Evolutionary conservation across 1,140 invertebrate species (phyloP).

Genomic region (Oryzaephilus surinamensis): DNA sequence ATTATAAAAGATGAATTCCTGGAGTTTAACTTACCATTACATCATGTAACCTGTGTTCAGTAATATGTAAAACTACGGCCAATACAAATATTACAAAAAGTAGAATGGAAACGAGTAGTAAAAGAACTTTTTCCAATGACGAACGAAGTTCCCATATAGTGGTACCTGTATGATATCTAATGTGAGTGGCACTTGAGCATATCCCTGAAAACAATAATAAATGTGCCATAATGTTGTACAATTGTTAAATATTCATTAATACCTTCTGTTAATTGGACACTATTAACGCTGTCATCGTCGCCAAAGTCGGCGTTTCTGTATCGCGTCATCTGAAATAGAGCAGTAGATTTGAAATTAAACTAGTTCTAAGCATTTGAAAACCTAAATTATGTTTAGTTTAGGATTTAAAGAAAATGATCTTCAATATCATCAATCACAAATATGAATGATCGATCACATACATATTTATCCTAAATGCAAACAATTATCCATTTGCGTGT

Average conservation of each 20-base stretch:
- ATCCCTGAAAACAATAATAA: constrained; percentile 46
- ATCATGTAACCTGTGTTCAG: constrained; percentile 25
- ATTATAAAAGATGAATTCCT: neutral
- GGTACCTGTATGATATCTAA: constrained; percentile 58
- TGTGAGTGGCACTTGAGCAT: constrained; percentile 68
- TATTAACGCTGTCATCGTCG: constrained; percentile 73
- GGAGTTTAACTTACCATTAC: constrained; percentile 18
- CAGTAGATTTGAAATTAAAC: constrained; percentile 6
- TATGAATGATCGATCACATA: constrained; percentile 1
- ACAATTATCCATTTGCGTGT: constrained; percentile 3
- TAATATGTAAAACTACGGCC: constrained; percentile 34
- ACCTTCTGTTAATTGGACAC: constrained; percentile 63
- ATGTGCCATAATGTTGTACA: neutral
- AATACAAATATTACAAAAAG: constrained; percentile 53
- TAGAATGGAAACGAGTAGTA: constrained; percentile 44
- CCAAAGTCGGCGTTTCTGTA: constrained; percentile 78
- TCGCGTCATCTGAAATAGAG: constrained; percentile 63
- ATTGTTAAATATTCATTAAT: too few species aligned
- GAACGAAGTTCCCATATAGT: constrained; percentile 54
- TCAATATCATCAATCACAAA: neutral
- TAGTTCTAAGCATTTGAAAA: constrained; percentile 5
- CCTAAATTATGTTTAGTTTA: neutral
- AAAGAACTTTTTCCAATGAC: constrained; percentile 46
- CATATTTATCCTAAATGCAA: neutral
- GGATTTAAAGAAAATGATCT: neutral